phyloP scores from a whole-genome alignment of 2,113 vertebrate genomes.

The Sinocyclocheilus anshuiensis region DNA sequence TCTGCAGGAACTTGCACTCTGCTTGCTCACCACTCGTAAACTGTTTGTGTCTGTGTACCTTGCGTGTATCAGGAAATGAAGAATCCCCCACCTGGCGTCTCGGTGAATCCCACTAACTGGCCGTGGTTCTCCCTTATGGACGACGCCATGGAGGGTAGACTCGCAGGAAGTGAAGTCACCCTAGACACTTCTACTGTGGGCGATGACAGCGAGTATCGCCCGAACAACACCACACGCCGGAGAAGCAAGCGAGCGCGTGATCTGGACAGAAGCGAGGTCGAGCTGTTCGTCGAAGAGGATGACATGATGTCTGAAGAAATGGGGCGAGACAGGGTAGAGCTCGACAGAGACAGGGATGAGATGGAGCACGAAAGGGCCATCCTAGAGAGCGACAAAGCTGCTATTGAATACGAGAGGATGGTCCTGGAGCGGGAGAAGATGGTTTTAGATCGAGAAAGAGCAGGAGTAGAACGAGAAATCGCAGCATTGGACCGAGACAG shows the following conservation, averaged over 20 bases:
- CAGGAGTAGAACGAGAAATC: conserved; percentile 64
- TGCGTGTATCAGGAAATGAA: conserved; percentile 67
- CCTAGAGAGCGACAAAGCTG: conserved; percentile 55
- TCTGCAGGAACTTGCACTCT: not conserved
- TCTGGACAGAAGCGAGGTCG: conserved; percentile 51
- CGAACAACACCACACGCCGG: conserved; percentile 35
- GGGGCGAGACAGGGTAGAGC: conserved; percentile 48
- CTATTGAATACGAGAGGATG: conserved; percentile 58
- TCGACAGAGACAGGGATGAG: conserved; percentile 53
- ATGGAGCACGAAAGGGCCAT: conserved; percentile 54
- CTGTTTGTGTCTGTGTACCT: not conserved
- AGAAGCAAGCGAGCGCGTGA: conserved; percentile 52
- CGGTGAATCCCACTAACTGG: conserved; percentile 64
- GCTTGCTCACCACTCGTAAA: not conserved
- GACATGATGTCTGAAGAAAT: conserved; percentile 51
- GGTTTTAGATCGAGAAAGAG: conserved; percentile 66
- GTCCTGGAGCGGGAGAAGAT: conserved; percentile 63
- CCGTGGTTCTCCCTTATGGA: conserved; percentile 70
- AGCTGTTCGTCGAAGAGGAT: conserved; percentile 61
- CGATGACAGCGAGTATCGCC: conserved; percentile 58
- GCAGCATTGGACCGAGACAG: conserved; percentile 57
- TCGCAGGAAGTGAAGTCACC: conserved; percentile 62
- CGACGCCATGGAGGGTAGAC: conserved; percentile 67
- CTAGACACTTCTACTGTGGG: conserved; percentile 51
- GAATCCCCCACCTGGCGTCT: conserved; percentile 64